A percentile compares a stretch with the other conserved stretches of the same genome.
phyloP scores from a whole-genome alignment of 2,888 invertebrate genomes.

The Folsomia candida region DNA sequence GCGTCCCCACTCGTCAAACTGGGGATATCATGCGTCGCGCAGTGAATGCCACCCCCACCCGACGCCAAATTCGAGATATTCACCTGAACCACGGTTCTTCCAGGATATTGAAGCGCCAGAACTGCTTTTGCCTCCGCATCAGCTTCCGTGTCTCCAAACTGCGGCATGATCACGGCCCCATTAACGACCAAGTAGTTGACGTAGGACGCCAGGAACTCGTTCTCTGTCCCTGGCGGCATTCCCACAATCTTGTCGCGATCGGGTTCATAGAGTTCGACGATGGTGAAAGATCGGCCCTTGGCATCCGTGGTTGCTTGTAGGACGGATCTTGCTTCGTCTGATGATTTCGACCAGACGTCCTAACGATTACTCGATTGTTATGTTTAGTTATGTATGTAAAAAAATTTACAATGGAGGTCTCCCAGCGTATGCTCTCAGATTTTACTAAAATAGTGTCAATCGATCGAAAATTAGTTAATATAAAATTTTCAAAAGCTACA shows the following conservation, averaged over 20 bases:
- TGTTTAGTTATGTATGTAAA: too few relatives aligned
- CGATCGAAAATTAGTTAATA: too few relatives aligned
- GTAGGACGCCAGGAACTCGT: constrained; percentile 20
- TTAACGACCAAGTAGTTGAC: constrained; percentile 23
- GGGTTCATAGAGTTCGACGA: constrained; percentile 19
- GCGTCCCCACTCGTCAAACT: too few relatives aligned
- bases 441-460: too few relatives aligned
- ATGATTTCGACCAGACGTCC: constrained; percentile 23
- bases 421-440: too few relatives aligned
- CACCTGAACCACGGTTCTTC: constrained; percentile 15
- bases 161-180: constrained; percentile 20
- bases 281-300: constrained; percentile 12
- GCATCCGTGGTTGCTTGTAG: constrained; percentile 21
- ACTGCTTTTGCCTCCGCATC: constrained; percentile 9
- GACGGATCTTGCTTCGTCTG: constrained; percentile 13
- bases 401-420: too few relatives aligned
- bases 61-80: constrained; percentile 15
- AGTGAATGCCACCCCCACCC: constrained; percentile 24
- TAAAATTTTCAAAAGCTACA: too few relatives aligned
- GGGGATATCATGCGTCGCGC: constrained; percentile 3
- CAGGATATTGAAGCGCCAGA: constrained; percentile 6
- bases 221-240: not conserved
- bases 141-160: constrained; percentile 19
- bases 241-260: constrained; percentile 10
- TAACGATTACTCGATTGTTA: too few relatives aligned